Base-by-base conservation (phyloP, 2,888 invertebrate species). In the Metopia argyrocephala region DNA sequence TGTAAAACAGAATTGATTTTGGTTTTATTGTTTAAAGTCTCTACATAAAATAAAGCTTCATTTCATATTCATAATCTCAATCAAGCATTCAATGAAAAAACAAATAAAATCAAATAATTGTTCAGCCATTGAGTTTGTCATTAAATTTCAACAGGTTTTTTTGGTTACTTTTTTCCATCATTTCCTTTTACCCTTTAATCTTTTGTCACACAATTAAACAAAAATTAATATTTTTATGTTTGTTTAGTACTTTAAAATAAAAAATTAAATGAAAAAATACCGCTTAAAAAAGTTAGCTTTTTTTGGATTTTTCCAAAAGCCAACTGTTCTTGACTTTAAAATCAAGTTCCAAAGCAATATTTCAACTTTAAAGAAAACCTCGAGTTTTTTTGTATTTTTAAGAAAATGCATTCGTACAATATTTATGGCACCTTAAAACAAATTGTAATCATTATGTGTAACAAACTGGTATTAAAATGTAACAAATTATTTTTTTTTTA, bases 131-230 rank as follows among this genome's bases (percentile, higher is more conserved):
- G 61, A 62, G 45, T 9, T 46, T 62, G 61, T 62, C 45, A 62
- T 62, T 25, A 66, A 65, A 54, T 38, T n/a, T 52, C 28, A 56
- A 73, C 21, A 54, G n/a, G 21, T 48, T 27, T 52, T 64, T 6
- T 23, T 61, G 21, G 20, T 27, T 28, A 15, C 18, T 46, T 20
- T 38, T 38, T 38, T 9, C 12, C 38, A 38, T 38, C 38, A 38
- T 38, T 38, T 38, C 38, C 3, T 2, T 38, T 9, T 38, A 38
- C 31, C 9, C 9, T 31, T 70, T 61, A 31, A 59, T 23, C 23
- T 5, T 31, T n/a, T 4, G 6, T 18, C 28, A 28, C 2, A 12
- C n/a, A 54, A 54, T 25, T 25, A 54, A 6, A 27, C 1, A 48
- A 18, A 54, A 54, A n/a, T 27, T 5, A 31, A 38, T 3, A 38